These are phyloP conservation scores for Metacarcinus magister DNA, from an alignment of 2,888 invertebrate genomes.

Conservation along the genomic window DNA sequence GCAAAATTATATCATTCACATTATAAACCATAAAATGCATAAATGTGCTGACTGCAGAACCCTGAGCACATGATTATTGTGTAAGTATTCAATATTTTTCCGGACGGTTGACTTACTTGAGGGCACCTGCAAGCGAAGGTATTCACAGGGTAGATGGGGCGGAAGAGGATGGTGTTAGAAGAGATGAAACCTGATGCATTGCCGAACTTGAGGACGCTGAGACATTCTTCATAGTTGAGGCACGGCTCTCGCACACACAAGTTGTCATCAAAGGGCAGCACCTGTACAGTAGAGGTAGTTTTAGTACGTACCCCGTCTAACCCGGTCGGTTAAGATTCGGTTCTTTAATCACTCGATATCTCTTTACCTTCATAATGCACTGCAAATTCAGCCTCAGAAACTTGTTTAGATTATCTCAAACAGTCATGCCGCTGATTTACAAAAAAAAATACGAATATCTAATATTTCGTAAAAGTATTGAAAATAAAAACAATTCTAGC, in stretches of 20 bases:
- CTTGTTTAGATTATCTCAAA: too few species aligned
- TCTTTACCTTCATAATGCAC: too few species aligned
- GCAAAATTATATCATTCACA: not conserved
- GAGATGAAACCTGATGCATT: conserved; percentile 95
- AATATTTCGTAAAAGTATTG: too few species aligned
- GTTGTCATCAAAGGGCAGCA: conserved; percentile 98
- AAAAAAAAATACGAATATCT: too few species aligned
- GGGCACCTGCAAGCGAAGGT: conserved; percentile 97
- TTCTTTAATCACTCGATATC: too few species aligned
- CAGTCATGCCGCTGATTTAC: too few species aligned
- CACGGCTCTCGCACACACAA: conserved; percentile 98
- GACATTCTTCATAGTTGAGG: conserved; percentile 95
- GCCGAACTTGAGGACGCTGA: conserved; percentile 95
- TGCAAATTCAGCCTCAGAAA: too few species aligned
- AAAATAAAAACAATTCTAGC: too few species aligned
- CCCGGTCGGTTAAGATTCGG: not conserved
- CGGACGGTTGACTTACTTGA: conserved; percentile 83
- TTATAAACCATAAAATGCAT: not conserved
- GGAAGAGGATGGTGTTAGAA: conserved; percentile 94
- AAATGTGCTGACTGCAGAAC: not conserved
- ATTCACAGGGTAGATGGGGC: conserved; percentile 97
- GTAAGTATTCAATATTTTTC: too few species aligned
- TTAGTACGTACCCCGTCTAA: not conserved
- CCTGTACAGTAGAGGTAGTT: conserved; percentile 84
- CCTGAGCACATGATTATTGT: not conserved